Conservation (phyloP, 2,888 invertebrate genomes). For the Priapulus caudatus region DNA sequence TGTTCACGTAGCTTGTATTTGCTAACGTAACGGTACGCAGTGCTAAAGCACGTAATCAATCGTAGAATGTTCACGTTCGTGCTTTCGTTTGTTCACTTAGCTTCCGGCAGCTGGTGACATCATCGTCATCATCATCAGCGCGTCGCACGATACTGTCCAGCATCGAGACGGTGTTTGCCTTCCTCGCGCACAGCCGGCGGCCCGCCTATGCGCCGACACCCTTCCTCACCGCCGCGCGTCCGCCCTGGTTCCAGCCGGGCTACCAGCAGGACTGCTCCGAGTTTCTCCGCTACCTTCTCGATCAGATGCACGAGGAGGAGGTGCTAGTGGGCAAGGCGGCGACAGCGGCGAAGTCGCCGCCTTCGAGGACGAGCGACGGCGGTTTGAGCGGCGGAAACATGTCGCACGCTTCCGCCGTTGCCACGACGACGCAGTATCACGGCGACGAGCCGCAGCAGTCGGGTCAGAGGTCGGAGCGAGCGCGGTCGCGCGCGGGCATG, state of each 20-base stretch:
- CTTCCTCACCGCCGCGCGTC: conserved; percentile 56
- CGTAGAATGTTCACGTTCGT: too few relatives aligned
- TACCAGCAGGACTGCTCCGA: conserved; percentile 80
- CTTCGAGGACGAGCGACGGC: conserved; percentile 8
- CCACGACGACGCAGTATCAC: background rate
- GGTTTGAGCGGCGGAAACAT: too few relatives aligned
- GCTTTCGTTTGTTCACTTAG: too few relatives aligned
- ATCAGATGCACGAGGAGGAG: conserved; percentile 61
- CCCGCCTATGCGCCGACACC: conserved; percentile 57
- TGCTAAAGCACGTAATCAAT: too few relatives aligned
- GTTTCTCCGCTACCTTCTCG: conserved; percentile 61
- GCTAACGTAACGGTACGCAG: too few relatives aligned
- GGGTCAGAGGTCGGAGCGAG: too few relatives aligned
- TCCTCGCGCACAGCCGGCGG: conserved; percentile 36
- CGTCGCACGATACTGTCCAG: too few relatives aligned
- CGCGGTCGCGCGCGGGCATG: too few relatives aligned
- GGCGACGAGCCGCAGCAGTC: background rate
- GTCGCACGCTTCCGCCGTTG: too few relatives aligned
- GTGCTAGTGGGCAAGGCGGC: conserved; percentile 20
- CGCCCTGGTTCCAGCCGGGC: conserved; percentile 61
- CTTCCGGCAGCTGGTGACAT: too few relatives aligned
- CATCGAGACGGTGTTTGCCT: conserved; percentile 11
- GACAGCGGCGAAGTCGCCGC: background rate
- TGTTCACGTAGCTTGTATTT: too few relatives aligned
- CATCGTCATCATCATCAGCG: too few relatives aligned